A percentile compares a stretch with the other conserved stretches of the same genome.
These are phyloP conservation scores for Rhamphomyia laevipes DNA, from an alignment of 2,888 invertebrate genomes.

Conservation along the genomic window DNA sequence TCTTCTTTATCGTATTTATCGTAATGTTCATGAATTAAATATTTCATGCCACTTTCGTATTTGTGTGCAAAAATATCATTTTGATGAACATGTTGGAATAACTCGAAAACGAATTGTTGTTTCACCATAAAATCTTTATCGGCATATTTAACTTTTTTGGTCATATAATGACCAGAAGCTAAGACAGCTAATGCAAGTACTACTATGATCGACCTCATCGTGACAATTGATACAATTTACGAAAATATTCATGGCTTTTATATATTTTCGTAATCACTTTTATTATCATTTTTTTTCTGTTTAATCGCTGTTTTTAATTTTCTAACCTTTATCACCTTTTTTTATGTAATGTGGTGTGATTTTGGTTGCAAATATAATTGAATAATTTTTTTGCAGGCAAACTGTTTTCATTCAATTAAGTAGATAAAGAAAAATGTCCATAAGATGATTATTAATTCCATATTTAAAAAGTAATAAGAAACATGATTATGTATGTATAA, in stretches of 20 bases:
- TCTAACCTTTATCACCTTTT: too few relatives aligned
- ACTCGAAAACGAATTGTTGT: conserved; percentile 42
- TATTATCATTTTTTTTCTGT: too few relatives aligned
- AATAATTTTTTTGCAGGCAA: too few relatives aligned
- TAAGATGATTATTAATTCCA: too few relatives aligned
- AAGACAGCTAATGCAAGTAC: conserved; percentile 25
- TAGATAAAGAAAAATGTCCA: too few relatives aligned
- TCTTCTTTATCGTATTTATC: conserved; percentile 49
- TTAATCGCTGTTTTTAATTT: too few relatives aligned
- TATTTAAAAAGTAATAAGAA: too few relatives aligned
- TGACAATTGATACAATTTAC: conserved; percentile 21
- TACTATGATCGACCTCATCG: conserved; percentile 27
- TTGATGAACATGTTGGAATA: conserved; percentile 48
- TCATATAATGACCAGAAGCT: conserved; percentile 15
- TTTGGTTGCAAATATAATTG: too few relatives aligned
- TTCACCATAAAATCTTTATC: conserved; percentile 41
- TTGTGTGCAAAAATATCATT: conserved; percentile 37
- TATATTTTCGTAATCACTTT: not conserved
- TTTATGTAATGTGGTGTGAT: too few relatives aligned
- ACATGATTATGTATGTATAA: too few relatives aligned
- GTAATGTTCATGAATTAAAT: conserved; percentile 45
- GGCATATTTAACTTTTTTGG: conserved; percentile 34
- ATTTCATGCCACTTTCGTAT: conserved; percentile 45
- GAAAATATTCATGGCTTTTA: not conserved
- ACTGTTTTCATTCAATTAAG: too few relatives aligned